Evolutionary conservation across 2,888 invertebrate genomes (phyloP), one percentile per base, ranked within the genome.

Genomic region (Tipula helvola): DNA sequence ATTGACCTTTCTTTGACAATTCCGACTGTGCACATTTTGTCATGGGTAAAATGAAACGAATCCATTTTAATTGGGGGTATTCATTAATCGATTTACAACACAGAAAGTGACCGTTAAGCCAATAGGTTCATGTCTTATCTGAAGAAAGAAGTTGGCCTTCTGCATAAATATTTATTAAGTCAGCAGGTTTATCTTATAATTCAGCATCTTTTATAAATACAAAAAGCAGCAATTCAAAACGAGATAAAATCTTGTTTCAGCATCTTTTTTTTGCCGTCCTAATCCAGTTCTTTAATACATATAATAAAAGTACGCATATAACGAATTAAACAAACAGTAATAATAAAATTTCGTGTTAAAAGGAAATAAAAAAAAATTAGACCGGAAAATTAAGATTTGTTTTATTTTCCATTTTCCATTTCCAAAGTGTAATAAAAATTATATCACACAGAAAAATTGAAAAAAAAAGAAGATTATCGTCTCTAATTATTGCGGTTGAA

Each of bases 361-460:
- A 57, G 52, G 5, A 57, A 52, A n/a, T 18, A 57, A 57, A 57
- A 57, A 28, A 28, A 71, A 71, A 71, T 71, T 71, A 71, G 71
- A 71, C 71, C 71, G 71, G 71, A 71, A 71, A 71, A 71, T 71
- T 71, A 71, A 71, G 71, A 71, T 71, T 71, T 71, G 71, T 71
- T 71, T 71, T 71, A 71, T 71, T 28, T 28, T 71, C 71, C 18
- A 71, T 71, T 71, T 71, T 71, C 28, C 28, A 39, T 39, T 39
- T 39, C 39, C 5, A n/a, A 52, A 28, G 28, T 16, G 52, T 16
- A 28, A 71, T 28, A 71, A 71, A 28, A 71, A 28, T 18, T 28
- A 39, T 10, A 71, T 71, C 71, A 28, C 28, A 71, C 71, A 28
- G 39, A 28, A 71, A 18, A 71, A 71, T 28, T 28, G 28, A 28